Evolutionary conservation across 2,797 vertebrate genomes (phyloP).

Genomic region (Spheniscus humboldti): DNA sequence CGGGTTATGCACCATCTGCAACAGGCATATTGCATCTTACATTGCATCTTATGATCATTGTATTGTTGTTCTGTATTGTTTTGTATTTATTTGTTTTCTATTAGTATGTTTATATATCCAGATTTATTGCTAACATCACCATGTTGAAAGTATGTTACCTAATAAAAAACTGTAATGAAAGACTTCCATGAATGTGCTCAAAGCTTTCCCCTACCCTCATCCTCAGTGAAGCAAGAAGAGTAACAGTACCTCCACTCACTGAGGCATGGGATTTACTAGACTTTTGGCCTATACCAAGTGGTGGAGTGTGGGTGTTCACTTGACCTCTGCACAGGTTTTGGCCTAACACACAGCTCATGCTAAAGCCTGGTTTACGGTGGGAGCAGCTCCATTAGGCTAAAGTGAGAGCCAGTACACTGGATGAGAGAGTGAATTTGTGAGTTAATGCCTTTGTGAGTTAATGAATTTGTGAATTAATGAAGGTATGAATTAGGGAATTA

Average conservation of each 20-base stretch:
- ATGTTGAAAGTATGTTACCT: background rate
- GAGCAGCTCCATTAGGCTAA: background rate
- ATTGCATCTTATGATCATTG: background rate
- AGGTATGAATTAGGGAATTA: background rate
- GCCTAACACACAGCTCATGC: background rate
- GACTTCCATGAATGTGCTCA: background rate
- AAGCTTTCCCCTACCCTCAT: background rate
- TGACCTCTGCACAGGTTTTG: background rate
- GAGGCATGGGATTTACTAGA: background rate
- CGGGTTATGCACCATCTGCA: background rate
- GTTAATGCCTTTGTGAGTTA: background rate
- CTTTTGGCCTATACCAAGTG: background rate
- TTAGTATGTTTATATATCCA: background rate
- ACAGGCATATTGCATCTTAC: background rate
- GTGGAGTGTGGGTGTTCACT: background rate
- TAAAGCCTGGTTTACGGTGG: background rate
- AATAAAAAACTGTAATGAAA: background rate
- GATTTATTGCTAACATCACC: background rate
- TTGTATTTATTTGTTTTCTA: background rate
- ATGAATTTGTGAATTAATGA: background rate
- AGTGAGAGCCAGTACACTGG: background rate
- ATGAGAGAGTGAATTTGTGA: background rate
- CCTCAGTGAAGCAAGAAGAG: background rate
- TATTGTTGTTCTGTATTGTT: background rate
- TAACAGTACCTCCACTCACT: background rate